Evolutionary conservation across 2,113 vertebrate species (phyloP).

Genomic region (Centropus unirufus): DNA sequence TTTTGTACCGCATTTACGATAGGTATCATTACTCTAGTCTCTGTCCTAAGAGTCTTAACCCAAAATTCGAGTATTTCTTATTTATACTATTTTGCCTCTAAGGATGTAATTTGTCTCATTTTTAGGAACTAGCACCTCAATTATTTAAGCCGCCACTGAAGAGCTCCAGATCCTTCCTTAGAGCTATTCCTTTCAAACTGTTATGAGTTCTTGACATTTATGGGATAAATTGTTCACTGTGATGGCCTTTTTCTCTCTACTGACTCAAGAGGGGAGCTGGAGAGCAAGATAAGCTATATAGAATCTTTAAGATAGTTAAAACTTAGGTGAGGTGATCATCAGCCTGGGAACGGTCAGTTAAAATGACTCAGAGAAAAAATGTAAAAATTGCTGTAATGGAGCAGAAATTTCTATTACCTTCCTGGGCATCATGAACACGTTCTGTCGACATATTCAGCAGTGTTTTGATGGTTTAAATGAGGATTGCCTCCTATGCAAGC

Average conservation of each 20-base stretch:
- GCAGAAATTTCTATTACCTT: not conserved
- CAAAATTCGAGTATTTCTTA: not conserved
- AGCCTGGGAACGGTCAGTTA: not conserved
- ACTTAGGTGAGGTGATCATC: not conserved
- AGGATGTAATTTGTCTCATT: not conserved
- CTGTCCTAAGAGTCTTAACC: not conserved
- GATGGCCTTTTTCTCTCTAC: not conserved
- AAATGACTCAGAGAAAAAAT: constrained; percentile 7
- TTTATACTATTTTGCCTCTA: not conserved
- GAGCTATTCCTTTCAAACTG: not conserved
- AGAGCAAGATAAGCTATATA: not conserved
- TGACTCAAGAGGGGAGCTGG: not conserved
- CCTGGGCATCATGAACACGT: not conserved
- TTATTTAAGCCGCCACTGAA: not conserved
- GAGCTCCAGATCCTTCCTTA: not conserved
- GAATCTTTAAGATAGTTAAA: not conserved
- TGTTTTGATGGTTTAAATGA: not conserved
- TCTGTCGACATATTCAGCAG: not conserved
- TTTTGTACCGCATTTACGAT: not conserved
- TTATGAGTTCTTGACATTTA: not conserved
- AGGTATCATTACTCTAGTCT: not conserved
- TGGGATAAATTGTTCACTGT: not conserved
- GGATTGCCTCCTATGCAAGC: not conserved
- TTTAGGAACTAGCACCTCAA: not conserved
- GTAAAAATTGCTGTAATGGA: not conserved